Percentiles rank a stretch among this genome's conserved stretches.
Conservation (phyloP, 1,140 invertebrate species). For the Camponotus pennsylvanicus region DNA sequence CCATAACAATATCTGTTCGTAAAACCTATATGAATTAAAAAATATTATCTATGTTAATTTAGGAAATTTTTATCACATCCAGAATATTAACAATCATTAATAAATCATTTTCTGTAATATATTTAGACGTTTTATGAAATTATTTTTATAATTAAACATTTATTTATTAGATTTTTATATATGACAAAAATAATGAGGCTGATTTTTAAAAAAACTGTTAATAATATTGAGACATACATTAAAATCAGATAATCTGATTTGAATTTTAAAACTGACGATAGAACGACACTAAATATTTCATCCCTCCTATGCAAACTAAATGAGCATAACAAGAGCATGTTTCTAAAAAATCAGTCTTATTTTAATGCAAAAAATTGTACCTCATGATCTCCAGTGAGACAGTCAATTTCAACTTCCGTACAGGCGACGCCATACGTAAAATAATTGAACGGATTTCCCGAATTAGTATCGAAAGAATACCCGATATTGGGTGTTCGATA, state of each 20-base stretch:
- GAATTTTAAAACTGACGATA: too few species aligned
- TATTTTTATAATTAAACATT: neutral
- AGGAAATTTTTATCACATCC: neutral
- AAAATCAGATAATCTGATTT: too few species aligned
- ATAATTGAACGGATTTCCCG: slow-evolving; percentile 92
- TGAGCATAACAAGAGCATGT: neutral
- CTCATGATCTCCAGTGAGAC: slow-evolving; percentile 95
- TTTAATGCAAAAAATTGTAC: slow-evolving; percentile 77
- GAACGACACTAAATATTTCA: too few species aligned
- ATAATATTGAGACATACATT: too few species aligned
- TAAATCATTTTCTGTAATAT: neutral
- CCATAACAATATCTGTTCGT: slow-evolving; percentile 97
- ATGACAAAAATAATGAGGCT: too few species aligned
- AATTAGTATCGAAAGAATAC: slow-evolving; percentile 91
- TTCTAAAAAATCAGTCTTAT: neutral
- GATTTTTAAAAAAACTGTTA: too few species aligned
- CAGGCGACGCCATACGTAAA: slow-evolving; percentile 93
- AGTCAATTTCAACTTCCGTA: slow-evolving; percentile 95
- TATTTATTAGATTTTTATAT: too few species aligned
- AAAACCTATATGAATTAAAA: slow-evolving; percentile 87
- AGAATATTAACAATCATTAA: neutral
- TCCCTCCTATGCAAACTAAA: too few species aligned
- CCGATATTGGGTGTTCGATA: slow-evolving; percentile 93
- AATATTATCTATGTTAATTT: slow-evolving; percentile 13
- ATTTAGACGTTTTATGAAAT: slow-evolving; percentile 1